A percentile compares a stretch with the other conserved stretches of the same genome.
Conservation (phyloP, 2,888 invertebrate species). For the Eupithecia exiguata region DNA sequence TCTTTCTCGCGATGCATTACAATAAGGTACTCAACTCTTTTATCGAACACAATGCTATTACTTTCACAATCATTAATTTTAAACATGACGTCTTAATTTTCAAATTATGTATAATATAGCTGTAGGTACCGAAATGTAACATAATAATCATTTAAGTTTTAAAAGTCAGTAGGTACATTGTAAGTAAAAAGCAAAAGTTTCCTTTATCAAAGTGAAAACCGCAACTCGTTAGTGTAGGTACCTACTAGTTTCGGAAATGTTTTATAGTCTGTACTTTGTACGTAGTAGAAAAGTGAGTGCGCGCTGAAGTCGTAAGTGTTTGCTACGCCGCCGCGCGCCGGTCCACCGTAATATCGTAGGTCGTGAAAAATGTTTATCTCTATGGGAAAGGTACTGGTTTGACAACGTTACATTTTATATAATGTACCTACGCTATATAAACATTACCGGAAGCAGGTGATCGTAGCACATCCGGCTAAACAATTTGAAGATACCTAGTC, state of each 20-base stretch:
- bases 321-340: too few species aligned
- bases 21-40: neutral
- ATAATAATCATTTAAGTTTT: neutral
- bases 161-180: neutral
- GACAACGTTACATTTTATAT: too few species aligned
- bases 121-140: neutral
- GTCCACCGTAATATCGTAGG: too few species aligned
- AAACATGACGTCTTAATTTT: neutral
- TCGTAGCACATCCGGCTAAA: too few species aligned
- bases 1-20: neutral
- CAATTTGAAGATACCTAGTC: too few species aligned
- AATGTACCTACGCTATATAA: too few species aligned
- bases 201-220: neutral
- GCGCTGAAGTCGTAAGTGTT: neutral
- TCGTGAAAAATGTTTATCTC: neutral
- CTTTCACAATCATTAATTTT: neutral
- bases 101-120: neutral
- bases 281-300: neutral
- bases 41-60: neutral
- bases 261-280: too few species aligned
- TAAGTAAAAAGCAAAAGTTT: neutral
- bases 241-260: neutral
- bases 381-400: neutral
- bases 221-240: neutral
- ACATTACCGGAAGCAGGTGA: too few species aligned